phyloP scores from a whole-genome alignment of 2,797 vertebrate genomes.

The Pipistrellus pipistrellus region DNA sequence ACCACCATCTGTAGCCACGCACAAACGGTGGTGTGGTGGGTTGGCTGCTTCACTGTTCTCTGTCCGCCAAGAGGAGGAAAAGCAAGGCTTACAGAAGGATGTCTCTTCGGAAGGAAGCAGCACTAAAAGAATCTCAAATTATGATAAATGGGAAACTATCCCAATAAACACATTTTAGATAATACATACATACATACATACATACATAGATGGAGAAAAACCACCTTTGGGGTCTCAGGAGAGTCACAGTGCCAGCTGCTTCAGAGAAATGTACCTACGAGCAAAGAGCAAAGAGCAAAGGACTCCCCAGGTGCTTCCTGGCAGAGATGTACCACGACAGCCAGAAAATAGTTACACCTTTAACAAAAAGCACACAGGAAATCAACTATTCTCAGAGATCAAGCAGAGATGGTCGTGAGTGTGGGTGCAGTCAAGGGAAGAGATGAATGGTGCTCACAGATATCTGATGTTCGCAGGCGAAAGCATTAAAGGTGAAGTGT shows the following conservation, averaged over 20 bases:
- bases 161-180: too few relatives aligned
- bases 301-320: neutral
- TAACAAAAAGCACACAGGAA: neutral
- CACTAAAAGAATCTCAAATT: too few relatives aligned
- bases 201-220: too few relatives aligned
- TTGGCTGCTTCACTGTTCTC: too few relatives aligned
- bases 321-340: neutral
- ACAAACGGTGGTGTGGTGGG: too few relatives aligned
- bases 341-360: neutral
- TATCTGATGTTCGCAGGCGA: neutral
- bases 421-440: neutral
- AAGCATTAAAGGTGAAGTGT: neutral
- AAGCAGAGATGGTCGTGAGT: neutral
- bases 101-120: too few relatives aligned
- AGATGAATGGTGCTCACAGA: neutral
- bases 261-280: neutral
- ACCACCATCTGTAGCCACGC: too few relatives aligned
- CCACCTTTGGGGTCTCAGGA: neutral
- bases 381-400: constrained; percentile 26
- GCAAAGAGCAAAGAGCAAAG: neutral
- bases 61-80: too few relatives aligned
- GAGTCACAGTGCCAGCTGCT: neutral
- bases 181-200: too few relatives aligned
- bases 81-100: too few relatives aligned
- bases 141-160: too few relatives aligned